Base-by-base conservation (phyloP, 2,113 vertebrate genomes). In the Glareola pratincola region DNA sequence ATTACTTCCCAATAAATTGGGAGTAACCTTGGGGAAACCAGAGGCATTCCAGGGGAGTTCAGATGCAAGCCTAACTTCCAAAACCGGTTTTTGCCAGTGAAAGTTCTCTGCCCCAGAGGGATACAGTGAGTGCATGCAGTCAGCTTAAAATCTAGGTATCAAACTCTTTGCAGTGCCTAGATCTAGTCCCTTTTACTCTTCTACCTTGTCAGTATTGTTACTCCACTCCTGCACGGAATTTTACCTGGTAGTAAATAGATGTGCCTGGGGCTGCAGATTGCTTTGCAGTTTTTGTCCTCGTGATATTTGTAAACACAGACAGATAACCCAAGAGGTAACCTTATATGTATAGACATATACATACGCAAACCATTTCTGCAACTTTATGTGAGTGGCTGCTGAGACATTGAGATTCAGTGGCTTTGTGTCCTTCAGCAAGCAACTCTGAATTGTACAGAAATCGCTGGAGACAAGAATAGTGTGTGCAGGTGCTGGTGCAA, bases 401-500 rank as follows among this genome's bases (percentile, higher is more conserved):
- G 66, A 76, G 53, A 80, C 60, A 14, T 3, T 85, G 71, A 91
- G 51, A 88, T 80, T 87, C 85, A 43, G 73, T 14, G 59, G 73
- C 30, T 77, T 80, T 64, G 7, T 51, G 34, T 85, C 90, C 74
- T 87, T 85, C 66, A 83, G 83, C 62, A 63, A 62, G 57, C 39
- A 85, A 7, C 68, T 91, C 77, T 73, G 78, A 83, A 57, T n/a
- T 78, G 88, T 91, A 63, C 51, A 72, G 91, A 94, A 92, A 73
- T 87, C 92, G 60, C 23, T 56, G 75, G 60, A 71, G 78, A 94
- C 88, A 81, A 14, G 68, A 90, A 71, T 51, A 32, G 75, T 26
- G 60, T 37, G 53, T 88, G 92, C 93, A 96, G 88, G 62, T 95
- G 91, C 92, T 83, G 69, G 45, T 80, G 94, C 91, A 87, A 54